Base-by-base conservation (phyloP, 2,888 invertebrate species). In the Standfussiana lucernea region DNA sequence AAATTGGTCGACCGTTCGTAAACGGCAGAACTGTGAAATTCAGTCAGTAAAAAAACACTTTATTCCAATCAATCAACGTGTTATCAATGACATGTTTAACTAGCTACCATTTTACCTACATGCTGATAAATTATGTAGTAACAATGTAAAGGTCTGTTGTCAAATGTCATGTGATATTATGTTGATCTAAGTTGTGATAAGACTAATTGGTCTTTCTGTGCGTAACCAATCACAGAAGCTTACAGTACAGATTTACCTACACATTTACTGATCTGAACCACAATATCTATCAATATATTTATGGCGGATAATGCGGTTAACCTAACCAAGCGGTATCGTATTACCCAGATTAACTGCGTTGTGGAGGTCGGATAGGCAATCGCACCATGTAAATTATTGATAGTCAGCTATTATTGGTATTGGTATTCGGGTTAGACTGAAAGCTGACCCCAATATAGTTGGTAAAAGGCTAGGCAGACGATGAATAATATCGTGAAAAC, bases 51-150 rank as follows among this genome's bases (percentile, higher is more conserved):
- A 70, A 24, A 50, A 37, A 40, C 28, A 40, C 32, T n/a, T 28
- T n/a, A 73, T 32, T 74, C n/a, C 61, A n/a, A 62, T 75, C 62
- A 50, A 75, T 75, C 47, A 28, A 11, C 21, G 18, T 53, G 28
- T 65, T 76, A 76, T 56, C 65, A 45, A 24, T 21, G 50, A 21
- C n/a, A n/a, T 64, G 37, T 76, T 56, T 21, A 13, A 24, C 15
- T 78, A 65, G 77, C 42, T 32, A 47, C 77, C 3, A 28, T n/a
- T 42, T 5, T 67, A 67, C 45, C 11, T 24, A 67, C 45, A 7
- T 24, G 7, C 24, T 40, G 68, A 47, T 79, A 77, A 40, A 67
- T 11, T 21, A 62, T 40, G 8, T 53, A 64, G 35, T 64, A 77
- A 42, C 74, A 59, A 35, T 73, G 10, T 50, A 40, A 18, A 76